Conservation (phyloP, 2,113 vertebrate species). For the Nerophis ophidion region DNA sequence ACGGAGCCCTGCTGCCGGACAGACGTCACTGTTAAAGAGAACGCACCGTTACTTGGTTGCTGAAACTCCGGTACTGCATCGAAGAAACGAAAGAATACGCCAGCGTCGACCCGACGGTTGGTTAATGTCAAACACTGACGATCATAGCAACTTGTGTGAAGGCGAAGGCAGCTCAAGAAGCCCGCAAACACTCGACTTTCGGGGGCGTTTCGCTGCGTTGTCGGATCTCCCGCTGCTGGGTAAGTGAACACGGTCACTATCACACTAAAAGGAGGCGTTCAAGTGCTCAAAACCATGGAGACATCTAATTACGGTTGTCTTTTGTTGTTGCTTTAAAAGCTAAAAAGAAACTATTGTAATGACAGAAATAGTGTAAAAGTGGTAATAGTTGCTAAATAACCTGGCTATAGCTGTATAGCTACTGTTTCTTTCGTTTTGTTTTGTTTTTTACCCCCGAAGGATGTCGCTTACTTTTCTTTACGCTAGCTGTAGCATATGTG, state of each 20-base stretch:
- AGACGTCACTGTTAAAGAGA: constrained; percentile 74
- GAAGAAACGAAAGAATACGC: constrained; percentile 19
- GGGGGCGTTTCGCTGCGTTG: constrained; percentile 29
- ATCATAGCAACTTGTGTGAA: neutral
- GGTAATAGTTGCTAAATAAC: too few species aligned
- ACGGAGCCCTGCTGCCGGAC: constrained; percentile 1
- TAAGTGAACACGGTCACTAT: constrained; percentile 57
- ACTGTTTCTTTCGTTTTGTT: too few species aligned
- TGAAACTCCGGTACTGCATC: constrained; percentile 43
- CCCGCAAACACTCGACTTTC: constrained; percentile 12
- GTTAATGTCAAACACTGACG: neutral
- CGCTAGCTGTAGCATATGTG: neutral
- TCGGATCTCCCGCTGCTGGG: constrained; percentile 49
- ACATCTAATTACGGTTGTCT: neutral
- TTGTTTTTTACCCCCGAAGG: too few species aligned
- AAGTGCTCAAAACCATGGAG: constrained; percentile 3
- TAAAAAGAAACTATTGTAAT: neutral
- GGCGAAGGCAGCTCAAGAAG: constrained; percentile 1
- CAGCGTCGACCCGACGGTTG: neutral
- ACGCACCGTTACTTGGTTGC: constrained; percentile 56
- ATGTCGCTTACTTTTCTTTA: neutral
- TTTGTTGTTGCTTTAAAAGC: neutral
- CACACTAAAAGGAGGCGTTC: neutral
- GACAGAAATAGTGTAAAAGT: neutral
- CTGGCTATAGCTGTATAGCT: too few species aligned